Evolutionary conservation across 2,113 vertebrate species (phyloP).

Genomic region (Callaeas wilsoni): DNA sequence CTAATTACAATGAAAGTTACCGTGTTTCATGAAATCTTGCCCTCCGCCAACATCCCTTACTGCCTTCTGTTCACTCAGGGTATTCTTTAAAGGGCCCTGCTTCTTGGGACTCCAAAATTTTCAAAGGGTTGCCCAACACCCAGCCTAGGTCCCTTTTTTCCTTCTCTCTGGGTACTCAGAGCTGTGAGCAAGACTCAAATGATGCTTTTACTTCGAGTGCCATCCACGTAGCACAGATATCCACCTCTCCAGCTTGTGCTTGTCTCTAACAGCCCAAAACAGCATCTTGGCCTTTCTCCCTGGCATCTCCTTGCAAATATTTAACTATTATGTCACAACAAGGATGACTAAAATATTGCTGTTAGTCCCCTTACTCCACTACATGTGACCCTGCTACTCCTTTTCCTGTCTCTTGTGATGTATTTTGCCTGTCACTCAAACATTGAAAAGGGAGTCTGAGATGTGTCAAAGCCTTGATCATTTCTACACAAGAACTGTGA

Average conservation of each 20-base stretch:
- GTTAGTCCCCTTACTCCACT: neutral
- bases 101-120: neutral
- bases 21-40: neutral
- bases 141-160: neutral
- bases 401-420: neutral
- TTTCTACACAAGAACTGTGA: neutral
- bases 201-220: neutral
- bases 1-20: neutral
- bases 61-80: neutral
- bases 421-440: neutral
- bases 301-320: neutral
- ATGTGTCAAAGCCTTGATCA: neutral
- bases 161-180: neutral
- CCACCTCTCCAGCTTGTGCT: neutral
- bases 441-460: neutral
- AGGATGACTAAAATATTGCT: neutral
- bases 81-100: accelerated
- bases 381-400: neutral
- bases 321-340: neutral
- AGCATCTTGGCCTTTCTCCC: neutral
- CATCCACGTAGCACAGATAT: neutral
- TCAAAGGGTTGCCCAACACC: neutral
- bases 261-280: neutral
- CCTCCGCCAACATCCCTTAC: neutral
- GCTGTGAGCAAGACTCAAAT: neutral